Percentiles rank a stretch among this genome's conserved stretches.
These are phyloP conservation scores for Porites cylindrica DNA, from an alignment of 92 coral and sea anemone species.

Conservation along the genomic window DNA sequence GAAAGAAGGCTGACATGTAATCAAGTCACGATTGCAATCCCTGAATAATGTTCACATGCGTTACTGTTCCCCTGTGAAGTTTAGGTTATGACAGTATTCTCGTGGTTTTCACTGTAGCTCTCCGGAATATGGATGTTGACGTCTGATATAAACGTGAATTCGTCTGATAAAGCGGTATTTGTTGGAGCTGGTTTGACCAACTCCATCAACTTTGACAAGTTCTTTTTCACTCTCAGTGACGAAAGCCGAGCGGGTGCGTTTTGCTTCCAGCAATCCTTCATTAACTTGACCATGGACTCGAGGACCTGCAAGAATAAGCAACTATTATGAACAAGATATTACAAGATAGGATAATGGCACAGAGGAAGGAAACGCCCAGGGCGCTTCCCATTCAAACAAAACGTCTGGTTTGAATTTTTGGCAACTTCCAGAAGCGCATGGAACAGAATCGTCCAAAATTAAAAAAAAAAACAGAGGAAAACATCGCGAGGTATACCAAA, in stretches of 20 bases:
- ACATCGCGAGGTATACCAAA: no score
- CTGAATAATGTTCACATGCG: no score
- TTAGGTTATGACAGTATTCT: conserved; percentile 9
- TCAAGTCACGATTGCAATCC: no score
- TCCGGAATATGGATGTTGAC: conserved; percentile 73
- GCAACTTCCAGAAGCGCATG: no score
- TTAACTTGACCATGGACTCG: conserved; percentile 81
- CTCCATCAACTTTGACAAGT: conserved; percentile 84
- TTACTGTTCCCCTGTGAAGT: neutral
- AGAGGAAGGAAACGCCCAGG: no score
- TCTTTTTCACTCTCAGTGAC: conserved; percentile 90
- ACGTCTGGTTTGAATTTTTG: no score
- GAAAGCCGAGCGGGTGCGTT: conserved; percentile 93
- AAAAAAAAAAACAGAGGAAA: no score
- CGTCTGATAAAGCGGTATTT: conserved; percentile 41
- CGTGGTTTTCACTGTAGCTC: conserved; percentile 1
- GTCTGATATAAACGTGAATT: conserved; percentile 46
- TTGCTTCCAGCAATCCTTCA: conserved; percentile 95
- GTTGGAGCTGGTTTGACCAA: conserved; percentile 61
- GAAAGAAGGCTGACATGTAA: no score
- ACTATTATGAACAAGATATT: neutral
- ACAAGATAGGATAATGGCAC: no score
- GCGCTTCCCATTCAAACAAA: no score
- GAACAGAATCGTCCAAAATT: no score
- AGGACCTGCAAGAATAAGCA: conserved; percentile 64